phyloP scores from a whole-genome alignment of 1,140 invertebrate species.

The Drosophila elegans region DNA sequence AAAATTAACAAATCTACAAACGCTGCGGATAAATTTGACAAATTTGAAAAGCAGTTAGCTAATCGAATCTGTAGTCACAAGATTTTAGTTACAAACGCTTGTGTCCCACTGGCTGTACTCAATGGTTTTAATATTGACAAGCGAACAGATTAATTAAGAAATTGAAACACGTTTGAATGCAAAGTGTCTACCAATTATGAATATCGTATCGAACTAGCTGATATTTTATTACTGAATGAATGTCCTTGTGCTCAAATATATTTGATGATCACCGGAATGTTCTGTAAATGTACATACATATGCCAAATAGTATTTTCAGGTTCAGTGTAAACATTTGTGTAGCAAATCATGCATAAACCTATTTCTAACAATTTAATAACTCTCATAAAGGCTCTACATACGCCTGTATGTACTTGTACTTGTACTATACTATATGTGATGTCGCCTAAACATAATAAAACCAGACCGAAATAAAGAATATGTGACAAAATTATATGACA shows the following conservation, averaged over 20 bases:
- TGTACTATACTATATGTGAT: conserved; percentile 29
- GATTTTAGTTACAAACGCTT: conserved; percentile 58
- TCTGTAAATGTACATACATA: conserved; percentile 14
- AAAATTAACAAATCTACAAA: conserved; percentile 5
- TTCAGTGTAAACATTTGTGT: conserved; percentile 30
- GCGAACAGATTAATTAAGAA: conserved; percentile 65
- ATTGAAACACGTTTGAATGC: conserved; percentile 85
- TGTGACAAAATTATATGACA: conserved; percentile 25
- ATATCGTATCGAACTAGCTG: conserved; percentile 68
- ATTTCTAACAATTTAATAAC: conserved; percentile 35
- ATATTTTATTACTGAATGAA: neutral
- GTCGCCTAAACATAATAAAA: conserved; percentile 28
- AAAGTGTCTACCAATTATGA: conserved; percentile 68
- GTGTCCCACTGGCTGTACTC: conserved; percentile 70
- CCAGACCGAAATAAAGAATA: conserved; percentile 31
- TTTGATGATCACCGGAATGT: conserved; percentile 2
- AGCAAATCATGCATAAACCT: conserved; percentile 33
- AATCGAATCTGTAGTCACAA: conserved; percentile 40
- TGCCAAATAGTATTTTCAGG: conserved; percentile 7
- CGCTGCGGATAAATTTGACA: conserved; percentile 57
- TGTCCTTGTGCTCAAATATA: conserved; percentile 8
- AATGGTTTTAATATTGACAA: conserved; percentile 52
- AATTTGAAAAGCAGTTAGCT: conserved; percentile 52
- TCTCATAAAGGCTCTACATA: conserved; percentile 24
- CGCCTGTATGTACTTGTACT: conserved; percentile 4